phyloP scores from a whole-genome alignment of 2,888 invertebrate genomes.

The Tenthredo livida region DNA sequence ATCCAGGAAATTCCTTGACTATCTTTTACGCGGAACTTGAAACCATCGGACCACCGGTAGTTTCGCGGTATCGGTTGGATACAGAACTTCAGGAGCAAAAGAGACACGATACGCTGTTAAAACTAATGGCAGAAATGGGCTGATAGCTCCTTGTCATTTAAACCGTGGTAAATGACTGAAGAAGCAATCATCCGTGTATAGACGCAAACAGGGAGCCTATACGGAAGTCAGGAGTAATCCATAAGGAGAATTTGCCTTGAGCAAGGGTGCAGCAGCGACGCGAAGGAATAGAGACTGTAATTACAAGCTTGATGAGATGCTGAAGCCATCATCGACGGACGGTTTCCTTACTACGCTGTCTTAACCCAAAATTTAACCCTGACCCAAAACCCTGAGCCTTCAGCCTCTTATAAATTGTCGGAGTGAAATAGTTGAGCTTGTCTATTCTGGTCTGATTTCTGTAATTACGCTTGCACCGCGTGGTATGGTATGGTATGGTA shows the following conservation, averaged over 20 bases:
- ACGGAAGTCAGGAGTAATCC: constrained; percentile 22
- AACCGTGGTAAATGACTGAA: background rate
- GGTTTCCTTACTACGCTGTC: background rate
- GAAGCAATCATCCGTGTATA: background rate
- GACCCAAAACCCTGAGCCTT: background rate
- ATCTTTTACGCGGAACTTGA: constrained; percentile 44
- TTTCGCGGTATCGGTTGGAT: constrained; percentile 33
- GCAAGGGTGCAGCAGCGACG: background rate
- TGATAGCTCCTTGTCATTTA: background rate
- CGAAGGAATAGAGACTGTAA: background rate
- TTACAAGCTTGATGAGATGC: constrained; percentile 45
- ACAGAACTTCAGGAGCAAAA: background rate
- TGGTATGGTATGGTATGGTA: background rate
- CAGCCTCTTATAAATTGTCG: background rate
- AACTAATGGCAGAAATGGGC: background rate
- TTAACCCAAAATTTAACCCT: constrained; percentile 9
- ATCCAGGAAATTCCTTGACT: constrained; percentile 22
- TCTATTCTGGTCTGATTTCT: background rate
- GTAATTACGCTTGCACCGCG: background rate
- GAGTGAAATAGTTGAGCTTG: background rate
- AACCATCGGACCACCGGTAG: constrained; percentile 28
- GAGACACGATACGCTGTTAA: background rate
- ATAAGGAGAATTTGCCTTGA: constrained; percentile 40
- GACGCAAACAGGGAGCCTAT: background rate
- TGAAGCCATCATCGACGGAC: constrained; percentile 19